Evolutionary conservation across 2,797 vertebrate genomes (phyloP).

Genomic region (Arctocebus calabarensis): DNA sequence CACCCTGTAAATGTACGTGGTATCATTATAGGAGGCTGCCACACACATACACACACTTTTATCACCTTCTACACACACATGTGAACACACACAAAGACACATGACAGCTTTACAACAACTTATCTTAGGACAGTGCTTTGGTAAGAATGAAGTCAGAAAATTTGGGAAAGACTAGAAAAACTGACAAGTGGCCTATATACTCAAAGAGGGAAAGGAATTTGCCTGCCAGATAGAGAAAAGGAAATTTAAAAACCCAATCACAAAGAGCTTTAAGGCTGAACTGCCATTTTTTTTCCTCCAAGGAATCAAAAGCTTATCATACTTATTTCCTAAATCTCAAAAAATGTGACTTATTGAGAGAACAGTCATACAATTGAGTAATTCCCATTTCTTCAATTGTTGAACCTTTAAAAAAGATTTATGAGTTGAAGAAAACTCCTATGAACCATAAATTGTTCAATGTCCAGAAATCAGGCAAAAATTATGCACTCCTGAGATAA

Average conservation of each 20-base stretch:
- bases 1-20: too few relatives aligned
- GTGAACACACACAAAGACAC: neutral
- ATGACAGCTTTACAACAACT: neutral
- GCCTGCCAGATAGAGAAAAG: neutral
- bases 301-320: conserved; percentile 18
- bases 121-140: neutral
- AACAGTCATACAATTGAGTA: conserved; percentile 3
- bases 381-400: neutral
- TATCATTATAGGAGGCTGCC: neutral
- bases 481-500: neutral
- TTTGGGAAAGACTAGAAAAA: neutral
- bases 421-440: neutral
- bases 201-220: neutral
- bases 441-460: neutral
- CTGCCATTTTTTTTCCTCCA: neutral
- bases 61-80: neutral
- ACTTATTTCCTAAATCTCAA: conserved; percentile 14
- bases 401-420: conserved; percentile 10
- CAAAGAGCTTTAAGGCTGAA: neutral
- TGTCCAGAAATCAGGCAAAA: neutral
- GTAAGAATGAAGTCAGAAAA: neutral
- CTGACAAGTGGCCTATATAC: neutral
- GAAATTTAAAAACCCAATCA: neutral
- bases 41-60: neutral
- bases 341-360: conserved; percentile 15